Conservation (phyloP, 2,888 invertebrate genomes). For the Catocala sponsa region DNA sequence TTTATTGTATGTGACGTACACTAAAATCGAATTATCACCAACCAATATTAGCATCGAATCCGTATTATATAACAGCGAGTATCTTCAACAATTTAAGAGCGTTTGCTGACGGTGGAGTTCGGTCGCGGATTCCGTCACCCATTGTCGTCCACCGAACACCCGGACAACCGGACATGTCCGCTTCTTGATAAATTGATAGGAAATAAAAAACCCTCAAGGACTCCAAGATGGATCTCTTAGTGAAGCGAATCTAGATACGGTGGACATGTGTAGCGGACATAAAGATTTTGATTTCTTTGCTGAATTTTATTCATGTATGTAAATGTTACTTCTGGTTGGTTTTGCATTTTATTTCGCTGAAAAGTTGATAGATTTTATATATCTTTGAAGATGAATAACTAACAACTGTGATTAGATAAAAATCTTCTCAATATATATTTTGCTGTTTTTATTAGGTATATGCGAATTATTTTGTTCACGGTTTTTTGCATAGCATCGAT, state of each 20-base stretch:
- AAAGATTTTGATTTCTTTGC: constrained; percentile 33
- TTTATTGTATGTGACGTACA: no score
- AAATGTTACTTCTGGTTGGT: not conserved
- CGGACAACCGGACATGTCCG: constrained; percentile 65
- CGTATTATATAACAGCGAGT: constrained; percentile 41
- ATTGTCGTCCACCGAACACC: constrained; percentile 62
- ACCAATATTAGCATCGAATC: constrained; percentile 46
- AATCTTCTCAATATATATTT: no score
- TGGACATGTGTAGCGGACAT: constrained; percentile 38
- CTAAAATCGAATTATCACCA: no score
- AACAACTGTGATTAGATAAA: no score
- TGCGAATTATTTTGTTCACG: no score
- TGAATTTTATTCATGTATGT: constrained; percentile 16
- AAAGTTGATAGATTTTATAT: no score
- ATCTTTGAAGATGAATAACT: no score
- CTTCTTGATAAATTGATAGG: constrained; percentile 72
- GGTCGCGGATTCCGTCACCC: constrained; percentile 59
- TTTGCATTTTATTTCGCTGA: no score
- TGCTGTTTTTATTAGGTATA: no score
- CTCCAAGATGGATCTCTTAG: constrained; percentile 25
- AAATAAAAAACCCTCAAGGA: constrained; percentile 45
- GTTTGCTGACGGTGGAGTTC: constrained; percentile 71
- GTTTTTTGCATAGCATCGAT: no score
- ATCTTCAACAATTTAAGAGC: constrained; percentile 57
- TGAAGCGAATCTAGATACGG: constrained; percentile 31